These are phyloP conservation scores for Andrena bucephala DNA, from an alignment of 2,888 invertebrate genomes.

Conservation along the genomic window DNA sequence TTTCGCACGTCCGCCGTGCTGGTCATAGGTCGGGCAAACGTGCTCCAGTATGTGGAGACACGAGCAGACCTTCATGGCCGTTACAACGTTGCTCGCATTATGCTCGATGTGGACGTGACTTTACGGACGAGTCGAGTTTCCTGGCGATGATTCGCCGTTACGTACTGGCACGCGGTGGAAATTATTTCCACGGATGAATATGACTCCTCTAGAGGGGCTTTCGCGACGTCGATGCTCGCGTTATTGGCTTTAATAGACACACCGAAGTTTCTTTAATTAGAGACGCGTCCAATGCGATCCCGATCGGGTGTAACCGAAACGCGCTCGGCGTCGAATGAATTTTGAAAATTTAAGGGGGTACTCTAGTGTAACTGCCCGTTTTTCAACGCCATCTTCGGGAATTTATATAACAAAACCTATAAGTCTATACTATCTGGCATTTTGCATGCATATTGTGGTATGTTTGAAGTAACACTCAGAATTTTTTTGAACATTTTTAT, in stretches of 20 bases:
- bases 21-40: slow-evolving; percentile 12
- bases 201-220: slow-evolving; percentile 51
- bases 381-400: too few species aligned
- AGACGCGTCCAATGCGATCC: slow-evolving; percentile 9
- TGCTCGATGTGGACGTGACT: slow-evolving; percentile 56
- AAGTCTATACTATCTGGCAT: too few species aligned
- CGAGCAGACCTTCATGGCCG: slow-evolving; percentile 27
- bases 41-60: background rate
- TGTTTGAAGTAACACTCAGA: too few species aligned
- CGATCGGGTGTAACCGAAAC: slow-evolving; percentile 21
- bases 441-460: too few species aligned
- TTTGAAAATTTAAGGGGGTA: slow-evolving; percentile 50
- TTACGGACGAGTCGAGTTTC: slow-evolving; percentile 14
- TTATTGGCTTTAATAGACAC: slow-evolving; percentile 67
- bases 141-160: background rate
- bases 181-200: slow-evolving; percentile 22
- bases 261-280: slow-evolving; percentile 59
- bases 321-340: slow-evolving; percentile 46
- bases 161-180: background rate
- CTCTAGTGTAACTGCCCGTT: too few species aligned
- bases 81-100: slow-evolving; percentile 35
- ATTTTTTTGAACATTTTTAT: too few species aligned
- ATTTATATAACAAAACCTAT: too few species aligned
- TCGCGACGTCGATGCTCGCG: slow-evolving; percentile 47
- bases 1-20: slow-evolving; percentile 38